A percentile compares a stretch with the other conserved stretches of the same genome.
Evolutionary conservation across 2,113 vertebrate species (phyloP).

Genomic region (Paraplagusia blochii): DNA sequence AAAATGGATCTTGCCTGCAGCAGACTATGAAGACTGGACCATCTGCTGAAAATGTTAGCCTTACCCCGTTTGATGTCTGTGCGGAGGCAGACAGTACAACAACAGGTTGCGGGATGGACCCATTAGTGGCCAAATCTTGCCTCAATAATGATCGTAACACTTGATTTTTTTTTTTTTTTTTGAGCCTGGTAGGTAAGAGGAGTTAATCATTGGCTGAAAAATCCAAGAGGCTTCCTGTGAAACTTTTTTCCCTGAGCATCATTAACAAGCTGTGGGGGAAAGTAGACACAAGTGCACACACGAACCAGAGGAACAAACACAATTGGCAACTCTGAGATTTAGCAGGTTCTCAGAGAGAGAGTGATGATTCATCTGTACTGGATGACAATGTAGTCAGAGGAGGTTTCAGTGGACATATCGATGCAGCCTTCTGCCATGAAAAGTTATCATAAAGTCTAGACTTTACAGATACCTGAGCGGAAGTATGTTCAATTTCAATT

Average conservation of each 20-base stretch:
- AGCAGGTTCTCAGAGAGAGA: constrained; percentile 50
- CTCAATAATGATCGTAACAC: neutral
- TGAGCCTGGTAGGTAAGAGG: constrained; percentile 23
- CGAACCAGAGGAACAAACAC: constrained; percentile 38
- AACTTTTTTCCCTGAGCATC: constrained; percentile 30
- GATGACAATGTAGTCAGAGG: constrained; percentile 45
- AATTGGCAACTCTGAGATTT: constrained; percentile 42
- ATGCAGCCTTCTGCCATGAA: constrained; percentile 42
- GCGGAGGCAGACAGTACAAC: constrained; percentile 8
- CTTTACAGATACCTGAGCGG: neutral
- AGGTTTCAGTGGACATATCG: constrained; percentile 45
- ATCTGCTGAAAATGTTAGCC: constrained; percentile 2
- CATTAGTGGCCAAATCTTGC: constrained; percentile 35
- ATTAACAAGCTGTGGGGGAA: constrained; percentile 45
- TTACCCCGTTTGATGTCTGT: constrained; percentile 2
- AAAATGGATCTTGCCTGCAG: constrained; percentile 18
- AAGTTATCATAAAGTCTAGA: constrained; percentile 33
- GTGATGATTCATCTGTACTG: constrained; percentile 36
- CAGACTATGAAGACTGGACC: constrained; percentile 11
- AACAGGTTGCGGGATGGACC: constrained; percentile 21
- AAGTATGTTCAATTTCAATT: no score
- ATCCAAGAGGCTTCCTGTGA: constrained; percentile 14
- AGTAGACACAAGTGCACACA: constrained; percentile 38
- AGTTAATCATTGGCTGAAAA: constrained; percentile 22
- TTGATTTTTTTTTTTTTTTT: constrained; percentile 11